Percentiles rank a stretch among this genome's conserved stretches.
Conservation (phyloP, 1,140 invertebrate species). For the Halictus rubicundus region DNA sequence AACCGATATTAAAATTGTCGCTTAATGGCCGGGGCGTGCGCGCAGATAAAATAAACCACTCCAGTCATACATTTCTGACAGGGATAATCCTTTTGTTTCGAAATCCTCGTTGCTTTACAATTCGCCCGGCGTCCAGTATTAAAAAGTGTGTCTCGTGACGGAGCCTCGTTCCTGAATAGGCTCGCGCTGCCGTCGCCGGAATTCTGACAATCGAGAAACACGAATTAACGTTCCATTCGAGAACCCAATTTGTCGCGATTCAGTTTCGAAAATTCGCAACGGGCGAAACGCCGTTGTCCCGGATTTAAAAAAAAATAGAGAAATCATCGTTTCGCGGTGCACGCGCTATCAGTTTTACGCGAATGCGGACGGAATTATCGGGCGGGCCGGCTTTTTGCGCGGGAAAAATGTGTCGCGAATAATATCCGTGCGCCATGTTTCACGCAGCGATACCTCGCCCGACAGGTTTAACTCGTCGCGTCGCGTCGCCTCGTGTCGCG, state of each 20-base stretch:
- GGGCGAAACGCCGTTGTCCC: not conserved
- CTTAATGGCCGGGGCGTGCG: not conserved
- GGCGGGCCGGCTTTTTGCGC: not conserved
- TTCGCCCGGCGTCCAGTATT: no score
- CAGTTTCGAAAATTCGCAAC: not conserved
- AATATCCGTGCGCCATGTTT: conserved; percentile 1
- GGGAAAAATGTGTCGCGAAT: not conserved
- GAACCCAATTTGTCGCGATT: not conserved
- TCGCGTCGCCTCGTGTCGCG: not conserved
- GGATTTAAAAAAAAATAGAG: no score
- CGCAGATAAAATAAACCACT: not conserved
- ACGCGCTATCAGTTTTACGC: not conserved
- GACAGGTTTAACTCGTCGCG: no score
- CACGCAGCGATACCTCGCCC: not conserved
- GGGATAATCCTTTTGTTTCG: not conserved
- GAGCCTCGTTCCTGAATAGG: no score
- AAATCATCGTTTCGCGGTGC: not conserved
- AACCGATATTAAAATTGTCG: not conserved
- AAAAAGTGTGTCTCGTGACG: no score
- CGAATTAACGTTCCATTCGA: not conserved
- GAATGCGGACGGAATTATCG: not conserved
- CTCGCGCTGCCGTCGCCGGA: no score
- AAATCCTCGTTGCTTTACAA: no score
- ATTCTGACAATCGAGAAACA: not conserved
- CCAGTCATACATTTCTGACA: not conserved